Percentiles rank a stretch among this genome's conserved stretches.
Evolutionary conservation across 1,140 invertebrate genomes (phyloP).

Genomic region (Caenorhabditis inopinata): DNA sequence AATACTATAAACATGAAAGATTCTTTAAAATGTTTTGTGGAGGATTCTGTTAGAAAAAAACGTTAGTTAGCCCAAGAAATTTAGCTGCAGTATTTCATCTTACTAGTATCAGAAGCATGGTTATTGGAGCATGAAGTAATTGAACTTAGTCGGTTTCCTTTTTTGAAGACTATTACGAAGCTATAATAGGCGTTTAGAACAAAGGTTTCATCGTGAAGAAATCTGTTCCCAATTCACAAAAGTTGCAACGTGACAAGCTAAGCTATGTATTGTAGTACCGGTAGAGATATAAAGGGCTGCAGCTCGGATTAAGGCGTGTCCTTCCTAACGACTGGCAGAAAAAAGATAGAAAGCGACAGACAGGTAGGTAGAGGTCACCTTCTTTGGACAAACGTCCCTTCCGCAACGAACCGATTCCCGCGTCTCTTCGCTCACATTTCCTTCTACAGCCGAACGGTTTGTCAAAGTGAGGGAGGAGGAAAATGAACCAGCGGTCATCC

Average conservation of each 20-base stretch:
- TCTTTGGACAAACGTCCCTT: conserved; percentile 25
- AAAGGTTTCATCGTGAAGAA: too few species aligned
- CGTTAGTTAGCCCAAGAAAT: too few species aligned
- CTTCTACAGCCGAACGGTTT: conserved; percentile 9
- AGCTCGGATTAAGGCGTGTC: conserved; percentile 21
- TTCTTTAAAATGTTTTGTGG: too few species aligned
- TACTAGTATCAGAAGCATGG: too few species aligned
- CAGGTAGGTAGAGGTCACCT: conserved; percentile 15
- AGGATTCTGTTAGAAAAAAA: too few species aligned
- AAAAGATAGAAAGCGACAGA: neutral
- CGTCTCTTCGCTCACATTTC: neutral
- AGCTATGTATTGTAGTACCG: neutral
- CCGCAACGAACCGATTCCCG: neutral
- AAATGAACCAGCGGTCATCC: conserved; percentile 32
- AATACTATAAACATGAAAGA: too few species aligned
- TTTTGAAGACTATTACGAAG: too few species aligned
- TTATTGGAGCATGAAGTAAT: too few species aligned
- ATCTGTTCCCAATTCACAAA: too few species aligned
- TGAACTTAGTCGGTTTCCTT: too few species aligned
- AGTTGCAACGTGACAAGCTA: neutral
- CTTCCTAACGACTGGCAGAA: conserved; percentile 27
- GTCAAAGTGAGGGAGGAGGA: neutral
- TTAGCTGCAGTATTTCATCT: too few species aligned
- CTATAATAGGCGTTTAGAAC: too few species aligned
- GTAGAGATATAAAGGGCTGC: neutral